A percentile compares a stretch with the other conserved stretches of the same genome.
These are phyloP conservation scores for Lycaon pictus DNA, from an alignment of 2,113 vertebrate species.

Conservation along the genomic window DNA sequence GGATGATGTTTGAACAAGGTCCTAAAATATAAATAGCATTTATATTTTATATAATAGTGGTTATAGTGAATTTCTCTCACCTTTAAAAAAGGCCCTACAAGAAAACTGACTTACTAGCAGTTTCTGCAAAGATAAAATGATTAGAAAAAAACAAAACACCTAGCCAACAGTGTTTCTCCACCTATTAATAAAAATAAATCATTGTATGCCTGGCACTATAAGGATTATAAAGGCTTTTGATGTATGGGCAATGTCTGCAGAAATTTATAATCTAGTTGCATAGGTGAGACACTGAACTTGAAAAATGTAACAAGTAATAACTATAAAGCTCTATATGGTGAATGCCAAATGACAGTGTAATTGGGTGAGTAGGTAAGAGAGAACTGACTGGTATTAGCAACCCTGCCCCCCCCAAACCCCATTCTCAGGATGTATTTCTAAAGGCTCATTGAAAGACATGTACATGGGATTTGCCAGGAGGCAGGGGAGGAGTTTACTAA, in stretches of 20 bases:
- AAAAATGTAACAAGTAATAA: neutral
- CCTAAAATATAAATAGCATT: neutral
- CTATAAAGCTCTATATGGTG: neutral
- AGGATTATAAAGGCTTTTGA: neutral
- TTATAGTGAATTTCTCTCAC: neutral
- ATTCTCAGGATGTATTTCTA: neutral
- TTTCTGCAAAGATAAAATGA: conserved; percentile 18
- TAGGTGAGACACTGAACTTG: neutral
- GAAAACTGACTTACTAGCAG: neutral
- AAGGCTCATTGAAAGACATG: neutral
- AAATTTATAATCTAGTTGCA: neutral
- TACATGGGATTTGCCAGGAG: neutral
- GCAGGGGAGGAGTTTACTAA: neutral
- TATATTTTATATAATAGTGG: neutral
- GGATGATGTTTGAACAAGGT: neutral
- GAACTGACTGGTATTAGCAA: neutral
- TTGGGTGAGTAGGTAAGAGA: neutral
- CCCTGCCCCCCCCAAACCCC: neutral
- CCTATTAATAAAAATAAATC: conserved; percentile 46
- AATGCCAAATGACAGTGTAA: neutral
- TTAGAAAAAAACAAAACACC: neutral
- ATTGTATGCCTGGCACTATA: neutral
- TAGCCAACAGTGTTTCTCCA: neutral
- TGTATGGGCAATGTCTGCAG: neutral
- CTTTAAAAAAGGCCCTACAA: neutral